Percentiles rank a stretch among this genome's conserved stretches.
Evolutionary conservation across 1,140 invertebrate species (phyloP).

Genomic region (Sycophila sp.): DNA sequence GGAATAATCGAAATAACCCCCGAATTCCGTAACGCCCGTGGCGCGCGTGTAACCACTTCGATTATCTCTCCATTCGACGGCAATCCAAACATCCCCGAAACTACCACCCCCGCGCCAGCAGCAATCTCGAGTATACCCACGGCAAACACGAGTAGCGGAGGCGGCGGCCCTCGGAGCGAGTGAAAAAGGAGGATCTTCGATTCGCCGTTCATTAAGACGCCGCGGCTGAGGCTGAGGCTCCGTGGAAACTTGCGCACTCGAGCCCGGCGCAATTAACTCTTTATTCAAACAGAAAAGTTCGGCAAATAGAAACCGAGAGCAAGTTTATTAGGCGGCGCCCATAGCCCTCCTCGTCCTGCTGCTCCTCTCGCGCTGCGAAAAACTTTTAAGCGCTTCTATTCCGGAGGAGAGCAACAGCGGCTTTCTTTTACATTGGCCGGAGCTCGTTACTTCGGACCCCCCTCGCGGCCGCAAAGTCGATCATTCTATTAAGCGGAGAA

Average conservation of each 20-base stretch:
- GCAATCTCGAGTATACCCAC: neutral
- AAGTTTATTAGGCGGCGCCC: constrained; percentile 19
- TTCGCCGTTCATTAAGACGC: constrained; percentile 8
- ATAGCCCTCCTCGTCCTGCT: neutral
- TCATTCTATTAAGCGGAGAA: constrained; percentile 8
- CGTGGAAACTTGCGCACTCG: neutral
- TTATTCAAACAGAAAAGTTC: constrained; percentile 36
- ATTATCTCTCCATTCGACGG: constrained; percentile 5
- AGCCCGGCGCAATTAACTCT: constrained; percentile 29
- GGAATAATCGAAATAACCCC: neutral
- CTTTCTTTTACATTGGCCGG: constrained; percentile 8
- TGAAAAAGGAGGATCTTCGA: constrained; percentile 13
- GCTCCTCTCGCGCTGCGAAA: neutral
- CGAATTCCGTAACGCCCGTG: neutral
- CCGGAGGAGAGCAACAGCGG: neutral
- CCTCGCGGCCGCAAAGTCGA: neutral
- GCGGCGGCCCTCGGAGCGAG: neutral
- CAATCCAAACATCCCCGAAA: constrained; percentile 15
- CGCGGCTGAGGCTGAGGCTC: neutral
- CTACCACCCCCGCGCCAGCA: neutral
- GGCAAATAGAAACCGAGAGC: constrained; percentile 33
- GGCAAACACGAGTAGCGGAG: neutral
- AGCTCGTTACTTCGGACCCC: neutral
- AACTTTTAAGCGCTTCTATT: constrained; percentile 23
- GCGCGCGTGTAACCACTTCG: no score